phyloP scores from a whole-genome alignment of 2,113 vertebrate genomes.

The Crotalus helleri region DNA sequence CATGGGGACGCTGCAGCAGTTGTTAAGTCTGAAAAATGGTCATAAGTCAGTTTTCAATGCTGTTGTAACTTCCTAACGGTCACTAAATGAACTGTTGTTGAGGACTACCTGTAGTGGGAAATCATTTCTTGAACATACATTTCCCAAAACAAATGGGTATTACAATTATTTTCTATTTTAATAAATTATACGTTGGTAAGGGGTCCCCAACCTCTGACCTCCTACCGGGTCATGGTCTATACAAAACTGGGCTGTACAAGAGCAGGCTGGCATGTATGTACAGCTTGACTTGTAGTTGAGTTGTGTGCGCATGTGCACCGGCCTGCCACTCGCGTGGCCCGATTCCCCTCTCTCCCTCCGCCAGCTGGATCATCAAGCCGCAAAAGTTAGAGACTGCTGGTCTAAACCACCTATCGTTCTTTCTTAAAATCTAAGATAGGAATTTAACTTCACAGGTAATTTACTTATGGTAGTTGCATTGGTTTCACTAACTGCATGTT shows the following conservation, averaged over 20 bases:
- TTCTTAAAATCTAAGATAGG: not conserved
- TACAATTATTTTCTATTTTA: not conserved
- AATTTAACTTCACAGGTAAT: not conserved
- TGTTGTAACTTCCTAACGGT: not conserved
- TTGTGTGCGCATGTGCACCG: too few relatives aligned
- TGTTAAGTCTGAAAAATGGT: not conserved
- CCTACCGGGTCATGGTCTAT: not conserved
- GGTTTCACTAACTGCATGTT: not conserved
- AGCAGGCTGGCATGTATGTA: too few relatives aligned
- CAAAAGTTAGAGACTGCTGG: not conserved
- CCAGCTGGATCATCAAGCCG: not conserved
- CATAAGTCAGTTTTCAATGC: not conserved
- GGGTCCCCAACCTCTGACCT: not conserved
- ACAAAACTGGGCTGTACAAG: not conserved
- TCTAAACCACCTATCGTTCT: not conserved
- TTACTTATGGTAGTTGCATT: not conserved
- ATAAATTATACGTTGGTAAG: not conserved
- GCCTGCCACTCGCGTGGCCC: too few relatives aligned
- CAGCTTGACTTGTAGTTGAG: not conserved
- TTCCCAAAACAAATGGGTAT: not conserved
- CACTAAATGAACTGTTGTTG: not conserved
- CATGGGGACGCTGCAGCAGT: not conserved
- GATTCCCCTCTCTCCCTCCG: not conserved
- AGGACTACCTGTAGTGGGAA: not conserved
- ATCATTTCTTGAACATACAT: not conserved